Percentiles rank a stretch among this genome's conserved stretches.
phyloP scores from a whole-genome alignment of 2,797 vertebrate genomes.

The Poecilia wingei region DNA sequence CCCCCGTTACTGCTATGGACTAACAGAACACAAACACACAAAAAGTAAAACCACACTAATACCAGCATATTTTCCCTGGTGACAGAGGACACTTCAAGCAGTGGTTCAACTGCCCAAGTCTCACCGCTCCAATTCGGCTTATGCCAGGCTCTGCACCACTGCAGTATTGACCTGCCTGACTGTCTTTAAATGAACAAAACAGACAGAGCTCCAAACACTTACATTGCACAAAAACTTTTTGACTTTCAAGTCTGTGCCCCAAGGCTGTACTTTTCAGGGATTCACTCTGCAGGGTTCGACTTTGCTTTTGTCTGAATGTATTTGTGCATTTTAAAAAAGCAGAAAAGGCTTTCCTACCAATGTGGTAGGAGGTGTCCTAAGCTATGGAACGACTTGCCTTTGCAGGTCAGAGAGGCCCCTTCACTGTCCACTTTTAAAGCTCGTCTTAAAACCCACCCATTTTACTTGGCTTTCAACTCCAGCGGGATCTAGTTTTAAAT shows the following conservation, averaged over 20 bases:
- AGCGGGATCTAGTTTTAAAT: too few species aligned
- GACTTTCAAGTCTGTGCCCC: conserved; percentile 57
- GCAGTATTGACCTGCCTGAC: conserved; percentile 53
- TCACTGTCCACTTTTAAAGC: too few species aligned
- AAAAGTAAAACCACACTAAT: conserved; percentile 1
- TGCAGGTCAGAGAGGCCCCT: too few species aligned
- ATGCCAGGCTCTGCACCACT: conserved; percentile 64
- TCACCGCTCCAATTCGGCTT: conserved; percentile 52
- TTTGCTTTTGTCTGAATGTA: conserved; percentile 60
- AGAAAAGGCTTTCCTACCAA: conserved; percentile 57
- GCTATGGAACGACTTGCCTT: too few species aligned
- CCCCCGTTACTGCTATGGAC: conserved; percentile 22
- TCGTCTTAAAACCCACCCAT: too few species aligned
- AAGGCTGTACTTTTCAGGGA: conserved; percentile 60
- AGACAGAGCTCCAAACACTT: conserved; percentile 39
- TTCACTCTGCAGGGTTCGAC: conserved; percentile 55
- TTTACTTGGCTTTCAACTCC: too few species aligned
- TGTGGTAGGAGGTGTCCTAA: neutral
- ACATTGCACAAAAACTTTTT: conserved; percentile 55
- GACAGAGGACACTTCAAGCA: conserved; percentile 67
- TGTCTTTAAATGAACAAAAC: conserved; percentile 36
- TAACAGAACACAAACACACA: conserved; percentile 13
- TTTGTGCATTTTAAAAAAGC: conserved; percentile 53
- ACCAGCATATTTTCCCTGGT: conserved; percentile 23
- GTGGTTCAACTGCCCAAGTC: conserved; percentile 52